These are phyloP conservation scores for Archaeoteleia sp. DNA, from an alignment of 2,888 invertebrate species.

Conservation along the genomic window DNA sequence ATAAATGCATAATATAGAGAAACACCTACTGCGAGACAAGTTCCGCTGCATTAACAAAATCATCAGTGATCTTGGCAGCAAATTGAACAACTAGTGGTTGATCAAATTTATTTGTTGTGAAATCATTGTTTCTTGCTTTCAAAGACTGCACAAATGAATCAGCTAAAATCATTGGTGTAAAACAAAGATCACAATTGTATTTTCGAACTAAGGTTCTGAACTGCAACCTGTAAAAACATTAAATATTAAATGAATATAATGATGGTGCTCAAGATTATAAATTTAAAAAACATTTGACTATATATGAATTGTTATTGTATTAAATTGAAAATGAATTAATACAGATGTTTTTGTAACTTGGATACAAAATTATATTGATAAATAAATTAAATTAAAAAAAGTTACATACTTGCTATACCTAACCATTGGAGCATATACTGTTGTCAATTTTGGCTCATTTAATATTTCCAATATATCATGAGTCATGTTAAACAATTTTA, in stretches of 20 bases:
- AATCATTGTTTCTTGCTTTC: conserved; percentile 90
- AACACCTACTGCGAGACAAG: conserved; percentile 84
- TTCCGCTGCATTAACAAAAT: conserved; percentile 90
- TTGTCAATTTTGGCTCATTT: conserved; percentile 77
- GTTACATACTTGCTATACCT: conserved; percentile 87
- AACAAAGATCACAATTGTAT: conserved; percentile 92
- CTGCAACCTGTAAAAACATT: conserved; percentile 76
- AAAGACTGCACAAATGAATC: conserved; percentile 93
- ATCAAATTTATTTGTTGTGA: conserved; percentile 84
- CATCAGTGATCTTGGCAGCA: conserved; percentile 89
- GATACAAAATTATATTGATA: background rate
- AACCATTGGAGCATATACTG: conserved; percentile 97
- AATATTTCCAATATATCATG: conserved; percentile 81
- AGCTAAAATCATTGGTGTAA: conserved; percentile 97
- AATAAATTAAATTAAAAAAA: conserved; percentile 1
- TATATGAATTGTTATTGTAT: background rate
- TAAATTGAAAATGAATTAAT: conserved; percentile 1
- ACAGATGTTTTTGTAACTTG: too few relatives aligned
- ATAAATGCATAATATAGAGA: conserved; percentile 2
- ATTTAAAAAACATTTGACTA: conserved; percentile 3
- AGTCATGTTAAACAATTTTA: conserved; percentile 56
- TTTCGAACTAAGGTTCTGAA: conserved; percentile 85
- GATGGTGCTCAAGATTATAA: background rate
- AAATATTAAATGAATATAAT: conserved; percentile 3
- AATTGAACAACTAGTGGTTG: conserved; percentile 94